A percentile compares a stretch with the other conserved stretches of the same genome.
Evolutionary conservation across 2,888 invertebrate species (phyloP).

Genomic region (Oithona nana): DNA sequence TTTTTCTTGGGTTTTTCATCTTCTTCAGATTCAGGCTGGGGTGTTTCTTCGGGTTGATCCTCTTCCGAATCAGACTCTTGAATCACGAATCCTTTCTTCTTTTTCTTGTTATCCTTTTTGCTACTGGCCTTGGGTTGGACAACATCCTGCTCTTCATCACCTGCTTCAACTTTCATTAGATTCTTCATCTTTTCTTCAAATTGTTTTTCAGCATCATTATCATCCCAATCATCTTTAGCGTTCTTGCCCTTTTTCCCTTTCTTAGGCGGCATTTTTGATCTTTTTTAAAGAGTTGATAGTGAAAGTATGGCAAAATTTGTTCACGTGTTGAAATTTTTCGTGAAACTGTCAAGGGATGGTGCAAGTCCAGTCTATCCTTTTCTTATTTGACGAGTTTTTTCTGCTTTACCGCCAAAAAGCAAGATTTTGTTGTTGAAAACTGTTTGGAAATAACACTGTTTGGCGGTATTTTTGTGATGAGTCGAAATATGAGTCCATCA

Average conservation of each 20-base stretch:
- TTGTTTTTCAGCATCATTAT: slow-evolving; percentile 29
- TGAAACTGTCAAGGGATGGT: too few relatives aligned
- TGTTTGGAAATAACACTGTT: too few relatives aligned
- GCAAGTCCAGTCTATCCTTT: too few relatives aligned
- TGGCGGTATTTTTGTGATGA: too few relatives aligned
- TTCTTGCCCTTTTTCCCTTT: slow-evolving; percentile 22
- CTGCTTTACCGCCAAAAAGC: too few relatives aligned
- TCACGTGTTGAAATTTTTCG: too few relatives aligned
- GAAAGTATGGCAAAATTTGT: too few relatives aligned
- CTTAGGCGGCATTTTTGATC: slow-evolving; percentile 21
- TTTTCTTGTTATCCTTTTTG: slow-evolving; percentile 16
- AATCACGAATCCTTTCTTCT: slow-evolving; percentile 17
- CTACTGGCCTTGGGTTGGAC: not conserved
- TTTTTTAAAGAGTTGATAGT: too few relatives aligned
- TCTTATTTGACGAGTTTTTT: too few relatives aligned
- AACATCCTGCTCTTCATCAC: not conserved
- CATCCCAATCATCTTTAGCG: slow-evolving; percentile 22
- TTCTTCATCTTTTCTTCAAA: slow-evolving; percentile 25
- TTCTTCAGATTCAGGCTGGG: slow-evolving; percentile 19
- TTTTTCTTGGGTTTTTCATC: slow-evolving; percentile 18
- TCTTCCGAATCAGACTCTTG: slow-evolving; percentile 1
- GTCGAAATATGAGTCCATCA: too few relatives aligned
- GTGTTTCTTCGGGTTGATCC: slow-evolving; percentile 19
- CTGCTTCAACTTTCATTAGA: slow-evolving; percentile 18
- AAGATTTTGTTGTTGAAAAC: too few relatives aligned